Base-by-base conservation (phyloP, 1,140 invertebrate species). In the Galleria mellonella region DNA sequence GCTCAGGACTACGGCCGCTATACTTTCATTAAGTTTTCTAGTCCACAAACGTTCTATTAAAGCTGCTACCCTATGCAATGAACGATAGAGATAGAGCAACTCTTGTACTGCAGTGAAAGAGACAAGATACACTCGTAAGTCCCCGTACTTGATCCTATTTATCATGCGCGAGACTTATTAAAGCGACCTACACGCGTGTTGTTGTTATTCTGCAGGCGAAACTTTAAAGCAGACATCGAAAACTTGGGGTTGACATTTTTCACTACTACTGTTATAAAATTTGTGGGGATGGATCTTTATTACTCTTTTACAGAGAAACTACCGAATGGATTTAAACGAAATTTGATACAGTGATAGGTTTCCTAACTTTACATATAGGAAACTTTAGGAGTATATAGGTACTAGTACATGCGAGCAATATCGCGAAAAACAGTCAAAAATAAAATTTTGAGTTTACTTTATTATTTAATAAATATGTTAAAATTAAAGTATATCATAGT, bases 1-100 rank as follows among this genome's bases (percentile, higher is more conserved):
- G 62, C 62, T 68, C 48, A 53, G 51, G 42, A 51, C 52, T 62
- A 61, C 55, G 70, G 61, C 50, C 9, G 42, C 57, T 57, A 76
- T 67, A 77, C 57, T 79, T 83, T 77, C 77, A 82, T 83, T 82
- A 72, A 71, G 67, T 79, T 81, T 78, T 65, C 63, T 75, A 69
- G 65, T 73, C 51, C 52, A 65, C 59, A 62, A 64, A 66, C 62
- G 47, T 57, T 50, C 56, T 62, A 63, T 73, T 69, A 70, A 74
- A 72, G 58, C 57, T 51, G 35, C 56, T 60, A 70, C 71, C 74
- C 51, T 41, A 23, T 42, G 11, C 49, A 32, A 40, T 33, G 47
- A 53, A 51, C 47, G 38, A 58, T 43, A 60, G 45, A 65, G 44
- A 48, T 36, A 37, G 38, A 54, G 51, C 50, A 40, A 30, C 40